Evolutionary conservation across 2,888 invertebrate species (phyloP), one percentile per base, ranked within the genome.

Genomic region (Ornithoptera priamus): DNA sequence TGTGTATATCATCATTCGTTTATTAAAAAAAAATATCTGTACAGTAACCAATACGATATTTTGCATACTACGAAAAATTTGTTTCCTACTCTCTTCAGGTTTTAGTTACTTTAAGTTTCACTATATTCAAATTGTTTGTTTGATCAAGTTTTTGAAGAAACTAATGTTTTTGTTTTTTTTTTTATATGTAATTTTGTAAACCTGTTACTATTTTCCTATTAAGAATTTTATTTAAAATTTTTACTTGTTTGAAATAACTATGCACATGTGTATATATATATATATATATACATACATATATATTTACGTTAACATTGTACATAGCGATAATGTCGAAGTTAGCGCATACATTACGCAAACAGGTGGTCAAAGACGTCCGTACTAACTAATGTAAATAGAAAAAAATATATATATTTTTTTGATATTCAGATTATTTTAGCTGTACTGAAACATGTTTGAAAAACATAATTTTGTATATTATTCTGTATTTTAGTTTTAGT

Each of bases 241-340:
- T 53, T n/a, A 18, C 6, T 6, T 53, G n/a, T 53, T 53, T n/a
- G 5, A 6, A 53, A 53, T 50, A 1, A 46, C 24, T 24, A 20
- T 50, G 5, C 30, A 53, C 62, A 17, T 50, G 22, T 65, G 22
- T 22, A 1, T 22, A 22, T 22, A 22, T 22, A 22, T 22, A 22
- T 22, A 22, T 22, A 22, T 22, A 22, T 22, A 22, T 22, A 22
- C 22, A 22, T 1, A 22, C 22, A 22, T 22, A 22, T 22, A 22
- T 22, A 22, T 22, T 22, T 22, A 65, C 20, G 69, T 65, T 65
- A 69, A 53, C 56, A 56, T 15, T 61, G 68, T 68, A 68, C 58
- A 68, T 63, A 63, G 62, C 30, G 53, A 46, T 17, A 30, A 7
- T 60, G 46, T 60, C 46, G 66, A 60, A 66, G 60, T 66, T 66